Conservation (phyloP, 2,888 invertebrate genomes). For the Myopa testacea region DNA sequence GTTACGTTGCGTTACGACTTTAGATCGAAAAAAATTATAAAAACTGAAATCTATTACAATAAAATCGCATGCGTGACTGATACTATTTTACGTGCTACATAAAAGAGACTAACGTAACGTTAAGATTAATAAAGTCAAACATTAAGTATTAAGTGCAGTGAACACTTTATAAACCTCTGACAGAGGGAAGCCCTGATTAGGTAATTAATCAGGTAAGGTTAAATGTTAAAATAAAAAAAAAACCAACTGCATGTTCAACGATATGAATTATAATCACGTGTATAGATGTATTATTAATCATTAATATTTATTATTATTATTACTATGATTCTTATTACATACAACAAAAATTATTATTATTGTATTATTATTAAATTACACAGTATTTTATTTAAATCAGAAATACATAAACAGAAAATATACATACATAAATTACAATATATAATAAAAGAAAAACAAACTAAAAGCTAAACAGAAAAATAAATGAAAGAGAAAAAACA, state of each 20-base stretch:
- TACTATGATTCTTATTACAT: conserved; percentile 33
- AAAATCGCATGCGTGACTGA: too few species aligned
- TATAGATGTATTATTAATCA: conserved; percentile 32
- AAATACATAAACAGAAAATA: conserved; percentile 13
- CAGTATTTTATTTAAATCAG: not conserved
- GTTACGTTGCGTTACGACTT: too few species aligned
- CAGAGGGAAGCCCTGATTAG: conserved; percentile 9
- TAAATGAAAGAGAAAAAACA: not conserved
- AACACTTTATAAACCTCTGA: not conserved
- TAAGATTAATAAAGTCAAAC: too few species aligned
- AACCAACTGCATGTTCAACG: conserved; percentile 20
- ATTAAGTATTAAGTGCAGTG: not conserved
- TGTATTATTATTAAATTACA: too few species aligned
- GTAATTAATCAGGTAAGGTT: conserved; percentile 1
- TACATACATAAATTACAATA: conserved; percentile 6
- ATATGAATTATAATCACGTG: conserved; percentile 34
- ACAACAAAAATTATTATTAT: conserved; percentile 9
- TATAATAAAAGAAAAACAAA: not conserved
- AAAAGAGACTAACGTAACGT: too few species aligned
- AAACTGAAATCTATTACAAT: too few species aligned
- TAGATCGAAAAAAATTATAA: too few species aligned
- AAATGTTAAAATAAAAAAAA: not conserved
- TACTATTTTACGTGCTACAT: too few species aligned
- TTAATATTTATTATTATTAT: not conserved
- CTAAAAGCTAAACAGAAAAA: not conserved